Conservation (phyloP, 2,888 invertebrate species). For the Rhogogaster chlorosoma region DNA sequence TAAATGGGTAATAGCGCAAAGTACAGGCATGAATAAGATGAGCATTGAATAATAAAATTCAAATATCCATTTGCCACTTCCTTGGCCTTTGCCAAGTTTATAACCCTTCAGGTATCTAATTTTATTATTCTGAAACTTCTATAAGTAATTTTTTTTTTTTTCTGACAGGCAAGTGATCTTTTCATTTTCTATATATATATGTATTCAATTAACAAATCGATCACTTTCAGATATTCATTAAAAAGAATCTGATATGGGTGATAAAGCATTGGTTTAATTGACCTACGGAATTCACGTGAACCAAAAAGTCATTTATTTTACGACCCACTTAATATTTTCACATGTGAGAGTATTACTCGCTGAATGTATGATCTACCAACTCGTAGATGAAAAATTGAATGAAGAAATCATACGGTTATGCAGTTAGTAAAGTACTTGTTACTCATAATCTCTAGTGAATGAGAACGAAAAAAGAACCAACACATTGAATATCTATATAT, state of each 20-base stretch:
- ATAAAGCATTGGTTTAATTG: background rate
- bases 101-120: background rate
- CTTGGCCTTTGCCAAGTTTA: too few species aligned
- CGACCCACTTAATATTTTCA: background rate
- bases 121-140: background rate
- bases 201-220: background rate
- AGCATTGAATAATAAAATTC: background rate
- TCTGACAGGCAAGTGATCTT: background rate
- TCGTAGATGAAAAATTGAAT: background rate
- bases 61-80: background rate
- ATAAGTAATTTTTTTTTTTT: background rate
- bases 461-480: background rate
- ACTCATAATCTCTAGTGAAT: background rate
- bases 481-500: background rate
- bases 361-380: background rate
- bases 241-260: background rate
- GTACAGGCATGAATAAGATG: background rate
- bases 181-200: too few species aligned
- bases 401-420: background rate
- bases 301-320: too few species aligned
- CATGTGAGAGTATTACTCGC: background rate
- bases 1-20: background rate
- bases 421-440: too few species aligned
- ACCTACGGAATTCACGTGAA: background rate
- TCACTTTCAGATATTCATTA: background rate